These are phyloP conservation scores for Sturnira hondurensis DNA, from an alignment of 2,113 vertebrate species.

Conservation along the genomic window DNA sequence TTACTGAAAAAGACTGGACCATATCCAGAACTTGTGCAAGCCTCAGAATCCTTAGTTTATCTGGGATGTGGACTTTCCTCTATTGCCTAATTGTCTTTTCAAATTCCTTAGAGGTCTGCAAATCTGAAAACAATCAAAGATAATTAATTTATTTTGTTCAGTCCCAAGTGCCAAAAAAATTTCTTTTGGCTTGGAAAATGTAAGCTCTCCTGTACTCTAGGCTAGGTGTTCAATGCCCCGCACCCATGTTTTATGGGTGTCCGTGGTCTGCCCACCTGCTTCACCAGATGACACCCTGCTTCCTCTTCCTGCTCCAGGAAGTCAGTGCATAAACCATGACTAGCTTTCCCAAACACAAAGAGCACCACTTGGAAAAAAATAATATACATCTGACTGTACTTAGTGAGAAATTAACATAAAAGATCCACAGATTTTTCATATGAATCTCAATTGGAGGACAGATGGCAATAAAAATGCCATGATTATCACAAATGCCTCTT, in stretches of 20 bases:
- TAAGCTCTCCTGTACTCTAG: background rate
- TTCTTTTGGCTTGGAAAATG: background rate
- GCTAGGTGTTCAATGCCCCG: background rate
- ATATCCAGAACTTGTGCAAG: constrained; percentile 22
- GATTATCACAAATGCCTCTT: background rate
- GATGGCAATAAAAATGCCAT: background rate
- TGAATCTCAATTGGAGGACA: background rate
- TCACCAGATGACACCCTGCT: background rate
- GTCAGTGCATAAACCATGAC: background rate
- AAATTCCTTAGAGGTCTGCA: constrained; percentile 22
- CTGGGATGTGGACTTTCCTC: background rate
- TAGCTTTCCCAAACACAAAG: background rate
- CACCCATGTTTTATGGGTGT: too few species aligned
- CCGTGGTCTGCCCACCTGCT: background rate
- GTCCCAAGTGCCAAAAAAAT: background rate
- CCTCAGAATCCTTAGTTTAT: background rate
- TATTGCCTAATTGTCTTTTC: constrained; percentile 6
- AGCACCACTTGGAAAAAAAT: background rate
- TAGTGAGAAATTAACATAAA: background rate
- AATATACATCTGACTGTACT: background rate
- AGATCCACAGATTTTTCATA: background rate
- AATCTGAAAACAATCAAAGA: background rate
- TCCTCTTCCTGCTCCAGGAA: background rate
- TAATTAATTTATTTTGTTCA: background rate
- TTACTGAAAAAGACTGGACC: constrained; percentile 20